These are phyloP conservation scores for Orchesella flavescens DNA, from an alignment of 2,888 invertebrate species.

Conservation along the genomic window DNA sequence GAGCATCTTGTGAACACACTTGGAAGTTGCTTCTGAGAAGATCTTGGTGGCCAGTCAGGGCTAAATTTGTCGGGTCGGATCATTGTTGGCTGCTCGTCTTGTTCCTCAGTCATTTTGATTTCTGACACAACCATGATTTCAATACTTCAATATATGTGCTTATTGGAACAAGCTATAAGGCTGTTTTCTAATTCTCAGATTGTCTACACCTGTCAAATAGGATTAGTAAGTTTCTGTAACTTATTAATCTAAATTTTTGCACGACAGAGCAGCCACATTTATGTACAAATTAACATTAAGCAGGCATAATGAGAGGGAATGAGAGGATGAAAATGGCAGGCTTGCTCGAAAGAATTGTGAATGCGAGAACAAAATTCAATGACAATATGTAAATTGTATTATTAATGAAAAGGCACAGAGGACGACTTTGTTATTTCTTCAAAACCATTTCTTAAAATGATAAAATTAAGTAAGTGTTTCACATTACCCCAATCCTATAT, in stretches of 20 bases:
- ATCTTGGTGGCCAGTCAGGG: slow-evolving; percentile 69
- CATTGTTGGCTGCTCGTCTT: slow-evolving; percentile 29
- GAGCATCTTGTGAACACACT: slow-evolving; percentile 70
- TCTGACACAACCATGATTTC: slow-evolving; percentile 51
- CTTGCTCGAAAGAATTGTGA: too few relatives aligned
- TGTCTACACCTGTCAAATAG: slow-evolving; percentile 17
- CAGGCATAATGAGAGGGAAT: too few relatives aligned
- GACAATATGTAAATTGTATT: not conserved
- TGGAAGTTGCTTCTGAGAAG: slow-evolving; percentile 59
- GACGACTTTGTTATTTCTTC: too few relatives aligned
- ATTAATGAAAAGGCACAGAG: too few relatives aligned
- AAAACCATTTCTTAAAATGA: too few relatives aligned
- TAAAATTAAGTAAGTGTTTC: too few relatives aligned
- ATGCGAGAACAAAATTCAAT: too few relatives aligned
- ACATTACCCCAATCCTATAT: too few relatives aligned
- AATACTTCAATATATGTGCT: not conserved
- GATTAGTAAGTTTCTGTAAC: not conserved
- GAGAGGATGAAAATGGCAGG: too few relatives aligned
- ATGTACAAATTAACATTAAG: too few relatives aligned
- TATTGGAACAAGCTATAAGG: not conserved
- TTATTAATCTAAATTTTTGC: not conserved
- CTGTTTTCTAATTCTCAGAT: slow-evolving; percentile 2
- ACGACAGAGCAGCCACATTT: not conserved
- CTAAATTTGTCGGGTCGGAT: slow-evolving; percentile 62
- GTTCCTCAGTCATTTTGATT: slow-evolving; percentile 47